Conservation (phyloP, 2,888 invertebrate species). For the Drosophila vallismaia region DNA sequence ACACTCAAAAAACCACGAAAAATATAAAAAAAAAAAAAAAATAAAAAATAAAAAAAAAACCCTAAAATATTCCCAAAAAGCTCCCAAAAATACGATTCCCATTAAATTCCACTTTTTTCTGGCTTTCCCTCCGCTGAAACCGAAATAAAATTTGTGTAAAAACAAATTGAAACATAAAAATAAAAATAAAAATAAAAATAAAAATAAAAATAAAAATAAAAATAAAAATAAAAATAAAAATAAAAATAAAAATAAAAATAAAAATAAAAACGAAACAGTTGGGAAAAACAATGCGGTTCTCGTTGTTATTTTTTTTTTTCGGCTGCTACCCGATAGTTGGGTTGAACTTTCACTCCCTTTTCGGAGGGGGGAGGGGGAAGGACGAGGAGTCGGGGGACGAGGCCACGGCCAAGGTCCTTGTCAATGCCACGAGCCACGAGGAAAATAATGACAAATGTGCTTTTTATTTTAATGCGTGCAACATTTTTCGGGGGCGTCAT, state of each 20-base stretch:
- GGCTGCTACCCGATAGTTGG: slow-evolving; percentile 19
- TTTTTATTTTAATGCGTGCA: slow-evolving; percentile 73
- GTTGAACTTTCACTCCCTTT: slow-evolving; percentile 9
- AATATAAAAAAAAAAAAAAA: too few species aligned
- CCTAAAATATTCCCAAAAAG: too few species aligned
- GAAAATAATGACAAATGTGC: slow-evolving; percentile 66
- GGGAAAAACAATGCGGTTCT: slow-evolving; percentile 4
- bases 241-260: slow-evolving; percentile 19
- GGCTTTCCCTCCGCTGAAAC: background rate
- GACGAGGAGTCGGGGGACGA: background rate
- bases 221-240: slow-evolving; percentile 14
- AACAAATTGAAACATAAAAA: slow-evolving; percentile 24
- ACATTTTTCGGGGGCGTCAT: slow-evolving; percentile 59
- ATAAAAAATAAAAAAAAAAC: too few species aligned
- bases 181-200: slow-evolving; percentile 10
- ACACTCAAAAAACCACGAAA: too few species aligned
- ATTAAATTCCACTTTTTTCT: background rate
- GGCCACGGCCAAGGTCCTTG: slow-evolving; percentile 56
- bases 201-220: slow-evolving; percentile 24
- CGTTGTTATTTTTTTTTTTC: slow-evolving; percentile 15
- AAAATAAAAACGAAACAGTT: slow-evolving; percentile 11
- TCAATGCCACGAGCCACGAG: slow-evolving; percentile 54
- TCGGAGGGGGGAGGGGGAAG: background rate
- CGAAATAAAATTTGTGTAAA: slow-evolving; percentile 15
- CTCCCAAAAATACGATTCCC: background rate